Evolutionary conservation across 2,888 invertebrate genomes (phyloP).

Genomic region (Oegoconia quadripuncta): DNA sequence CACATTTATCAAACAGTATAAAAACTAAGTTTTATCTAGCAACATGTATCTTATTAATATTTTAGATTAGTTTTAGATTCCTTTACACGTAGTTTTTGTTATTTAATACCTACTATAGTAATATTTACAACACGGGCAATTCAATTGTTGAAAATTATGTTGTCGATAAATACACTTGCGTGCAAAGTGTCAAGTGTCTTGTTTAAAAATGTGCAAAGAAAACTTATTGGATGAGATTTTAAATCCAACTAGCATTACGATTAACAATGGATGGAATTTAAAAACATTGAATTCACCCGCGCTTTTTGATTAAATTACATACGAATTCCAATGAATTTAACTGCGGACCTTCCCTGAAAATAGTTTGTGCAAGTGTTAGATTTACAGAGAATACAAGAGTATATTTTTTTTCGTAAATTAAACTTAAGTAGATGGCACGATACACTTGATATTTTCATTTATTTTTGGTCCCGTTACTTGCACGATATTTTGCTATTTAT

Average conservation of each 20-base stretch:
- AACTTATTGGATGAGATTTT: too few relatives aligned
- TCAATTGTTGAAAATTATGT: too few relatives aligned
- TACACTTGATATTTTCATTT: conserved; percentile 31
- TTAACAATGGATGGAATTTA: too few relatives aligned
- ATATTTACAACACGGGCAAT: too few relatives aligned
- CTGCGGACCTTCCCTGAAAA: background rate
- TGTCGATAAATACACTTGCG: too few relatives aligned
- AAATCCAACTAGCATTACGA: too few relatives aligned
- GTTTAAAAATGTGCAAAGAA: too few relatives aligned
- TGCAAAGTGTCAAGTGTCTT: too few relatives aligned
- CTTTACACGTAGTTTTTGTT: conserved; percentile 9
- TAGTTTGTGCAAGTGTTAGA: conserved; percentile 5
- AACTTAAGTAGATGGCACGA: conserved; percentile 55
- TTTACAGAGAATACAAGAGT: conserved; percentile 2
- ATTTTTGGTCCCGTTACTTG: conserved; percentile 62
- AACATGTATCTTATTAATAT: conserved; percentile 29
- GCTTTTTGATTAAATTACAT: too few relatives aligned
- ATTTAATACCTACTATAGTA: too few relatives aligned
- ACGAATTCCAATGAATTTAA: too few relatives aligned
- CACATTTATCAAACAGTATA: conserved; percentile 42
- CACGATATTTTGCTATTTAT: conserved; percentile 23
- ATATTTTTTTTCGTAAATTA: conserved; percentile 4
- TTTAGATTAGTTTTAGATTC: conserved; percentile 19
- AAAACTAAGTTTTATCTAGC: conserved; percentile 46
- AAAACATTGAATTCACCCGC: too few relatives aligned